Conservation (phyloP, 2,888 invertebrate genomes). For the Geotrupes spiniger region DNA sequence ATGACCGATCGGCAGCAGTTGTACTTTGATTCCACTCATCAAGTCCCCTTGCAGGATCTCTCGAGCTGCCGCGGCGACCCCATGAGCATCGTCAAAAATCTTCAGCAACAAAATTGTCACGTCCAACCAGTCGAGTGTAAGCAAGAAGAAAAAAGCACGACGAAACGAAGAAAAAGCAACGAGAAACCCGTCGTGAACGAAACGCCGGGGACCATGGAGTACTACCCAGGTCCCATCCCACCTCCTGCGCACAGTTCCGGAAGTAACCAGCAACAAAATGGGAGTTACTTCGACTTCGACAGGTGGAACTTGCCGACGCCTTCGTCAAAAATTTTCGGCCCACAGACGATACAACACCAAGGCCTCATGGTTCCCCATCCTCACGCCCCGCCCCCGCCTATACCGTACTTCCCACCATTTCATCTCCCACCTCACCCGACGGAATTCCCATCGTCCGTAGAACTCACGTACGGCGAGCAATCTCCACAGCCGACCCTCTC, state of each 20-base stretch:
- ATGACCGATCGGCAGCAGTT: conserved; percentile 59
- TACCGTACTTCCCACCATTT: conserved; percentile 76
- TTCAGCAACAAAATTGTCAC: conserved; percentile 48
- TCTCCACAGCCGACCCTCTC: conserved; percentile 23
- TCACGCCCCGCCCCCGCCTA: conserved; percentile 56
- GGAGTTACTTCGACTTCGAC: conserved; percentile 76
- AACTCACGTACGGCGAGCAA: conserved; percentile 59
- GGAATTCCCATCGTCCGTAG: conserved; percentile 64
- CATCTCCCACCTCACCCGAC: conserved; percentile 66
- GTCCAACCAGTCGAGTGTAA: conserved; percentile 43
- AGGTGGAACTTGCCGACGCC: conserved; percentile 75
- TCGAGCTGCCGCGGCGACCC: conserved; percentile 73
- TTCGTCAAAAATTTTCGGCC: conserved; percentile 66
- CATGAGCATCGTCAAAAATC: conserved; percentile 73
- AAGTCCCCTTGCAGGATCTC: conserved; percentile 65
- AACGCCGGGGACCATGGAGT: conserved; percentile 55
- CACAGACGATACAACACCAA: conserved; percentile 49
- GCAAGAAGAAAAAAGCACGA: conserved; percentile 46
- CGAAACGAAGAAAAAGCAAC: conserved; percentile 58
- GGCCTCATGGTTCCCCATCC: conserved; percentile 63
- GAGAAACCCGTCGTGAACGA: conserved; percentile 58
- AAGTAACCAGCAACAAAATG: conserved; percentile 56
- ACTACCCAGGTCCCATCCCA: conserved; percentile 58
- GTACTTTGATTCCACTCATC: conserved; percentile 64
- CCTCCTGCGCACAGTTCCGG: conserved; percentile 69